Evolutionary conservation across 2,888 invertebrate genomes (phyloP).

Genomic region (Molanna angustata): DNA sequence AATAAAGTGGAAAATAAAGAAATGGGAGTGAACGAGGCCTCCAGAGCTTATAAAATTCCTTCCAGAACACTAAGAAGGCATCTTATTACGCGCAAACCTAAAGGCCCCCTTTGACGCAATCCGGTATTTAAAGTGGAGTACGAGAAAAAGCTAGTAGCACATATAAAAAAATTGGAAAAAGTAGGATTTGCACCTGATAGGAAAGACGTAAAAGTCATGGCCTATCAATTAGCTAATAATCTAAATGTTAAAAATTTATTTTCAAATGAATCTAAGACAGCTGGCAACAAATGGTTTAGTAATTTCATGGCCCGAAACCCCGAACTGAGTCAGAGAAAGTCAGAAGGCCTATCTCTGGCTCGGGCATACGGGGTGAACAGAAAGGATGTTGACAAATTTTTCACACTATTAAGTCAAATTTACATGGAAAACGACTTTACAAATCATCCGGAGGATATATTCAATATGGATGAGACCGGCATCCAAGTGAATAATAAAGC

Average conservation of each 20-base stretch:
- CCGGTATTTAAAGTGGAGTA: too few species aligned
- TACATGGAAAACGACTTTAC: neutral
- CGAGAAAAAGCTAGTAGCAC: too few species aligned
- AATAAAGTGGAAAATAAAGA: too few species aligned
- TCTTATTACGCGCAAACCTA: too few species aligned
- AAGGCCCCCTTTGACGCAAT: too few species aligned
- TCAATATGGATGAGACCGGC: neutral
- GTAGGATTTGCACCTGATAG: neutral
- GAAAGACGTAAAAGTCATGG: neutral
- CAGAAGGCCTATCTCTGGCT: too few species aligned
- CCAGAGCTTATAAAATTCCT: too few species aligned
- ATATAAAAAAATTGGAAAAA: too few species aligned
- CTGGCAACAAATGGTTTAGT: neutral
- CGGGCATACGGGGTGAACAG: neutral
- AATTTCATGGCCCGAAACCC: too few species aligned
- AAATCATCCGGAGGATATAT: neutral
- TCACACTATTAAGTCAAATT: neutral
- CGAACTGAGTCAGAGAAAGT: too few species aligned
- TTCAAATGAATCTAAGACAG: neutral
- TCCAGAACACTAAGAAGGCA: too few species aligned
- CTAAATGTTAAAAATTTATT: neutral
- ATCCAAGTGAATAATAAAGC: neutral
- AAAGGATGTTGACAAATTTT: neutral
- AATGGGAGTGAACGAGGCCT: too few species aligned
- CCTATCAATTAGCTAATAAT: neutral